A percentile compares a stretch with the other conserved stretches of the same genome.
Conservation (phyloP, 1,140 invertebrate genomes). For the Trichoplusia ni region DNA sequence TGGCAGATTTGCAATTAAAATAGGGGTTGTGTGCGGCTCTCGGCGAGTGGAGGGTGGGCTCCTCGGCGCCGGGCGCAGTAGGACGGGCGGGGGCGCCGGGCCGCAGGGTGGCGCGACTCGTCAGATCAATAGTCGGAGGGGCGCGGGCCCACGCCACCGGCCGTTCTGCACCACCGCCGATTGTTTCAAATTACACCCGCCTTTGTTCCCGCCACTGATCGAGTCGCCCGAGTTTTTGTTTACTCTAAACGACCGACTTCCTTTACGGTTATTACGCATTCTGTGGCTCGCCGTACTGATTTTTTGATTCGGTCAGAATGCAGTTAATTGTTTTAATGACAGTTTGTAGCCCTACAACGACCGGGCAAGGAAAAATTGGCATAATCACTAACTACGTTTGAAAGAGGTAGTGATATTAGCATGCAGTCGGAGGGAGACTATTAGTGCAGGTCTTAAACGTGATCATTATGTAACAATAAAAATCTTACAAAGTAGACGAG, state of each 20-base stretch:
- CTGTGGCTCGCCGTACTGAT: slow-evolving; percentile 57
- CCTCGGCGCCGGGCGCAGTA: slow-evolving; percentile 43
- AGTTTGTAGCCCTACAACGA: not conserved
- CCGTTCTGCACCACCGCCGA: slow-evolving; percentile 67
- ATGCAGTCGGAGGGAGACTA: too few relatives aligned
- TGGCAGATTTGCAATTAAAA: slow-evolving; percentile 81
- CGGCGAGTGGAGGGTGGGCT: slow-evolving; percentile 46
- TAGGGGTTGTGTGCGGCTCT: slow-evolving; percentile 64
- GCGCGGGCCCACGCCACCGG: slow-evolving; percentile 62
- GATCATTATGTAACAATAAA: too few relatives aligned
- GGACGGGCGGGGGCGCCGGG: slow-evolving; percentile 42
- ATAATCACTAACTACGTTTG: too few relatives aligned
- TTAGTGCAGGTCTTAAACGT: too few relatives aligned
- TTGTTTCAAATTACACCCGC: slow-evolving; percentile 79
- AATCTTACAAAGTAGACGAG: too few relatives aligned
- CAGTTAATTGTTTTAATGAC: not conserved
- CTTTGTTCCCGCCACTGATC: slow-evolving; percentile 77
- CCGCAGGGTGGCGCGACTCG: slow-evolving; percentile 52
- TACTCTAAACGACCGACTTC: slow-evolving; percentile 71
- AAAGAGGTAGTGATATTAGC: too few relatives aligned
- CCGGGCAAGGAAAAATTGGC: too few relatives aligned
- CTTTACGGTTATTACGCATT: slow-evolving; percentile 78
- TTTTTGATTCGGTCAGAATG: slow-evolving; percentile 49
- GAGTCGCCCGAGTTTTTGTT: slow-evolving; percentile 74
- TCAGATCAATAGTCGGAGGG: slow-evolving; percentile 79